phyloP scores from a whole-genome alignment of 2,888 invertebrate species.

The Latrodectus hesperus region DNA sequence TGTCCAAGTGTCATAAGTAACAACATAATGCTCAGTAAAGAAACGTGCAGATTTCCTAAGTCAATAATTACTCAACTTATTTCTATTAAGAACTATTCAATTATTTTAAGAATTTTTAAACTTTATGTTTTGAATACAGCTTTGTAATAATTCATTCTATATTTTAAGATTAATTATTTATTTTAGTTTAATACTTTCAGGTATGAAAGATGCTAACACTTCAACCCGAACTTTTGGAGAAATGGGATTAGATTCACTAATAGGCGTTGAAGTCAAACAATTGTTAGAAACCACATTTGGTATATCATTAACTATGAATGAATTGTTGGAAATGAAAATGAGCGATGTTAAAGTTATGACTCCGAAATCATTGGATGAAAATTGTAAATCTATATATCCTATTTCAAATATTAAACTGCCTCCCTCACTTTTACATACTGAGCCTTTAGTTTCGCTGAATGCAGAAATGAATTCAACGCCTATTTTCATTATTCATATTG shows the following conservation, averaged over 20 bases:
- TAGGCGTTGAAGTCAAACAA: conserved; percentile 73
- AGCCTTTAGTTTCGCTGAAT: conserved; percentile 81
- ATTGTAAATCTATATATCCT: conserved; percentile 1
- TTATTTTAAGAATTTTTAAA: too few species aligned
- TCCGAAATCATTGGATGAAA: conserved; percentile 18
- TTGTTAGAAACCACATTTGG: conserved; percentile 84
- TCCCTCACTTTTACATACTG: conserved; percentile 84
- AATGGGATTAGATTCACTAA: conserved; percentile 78
- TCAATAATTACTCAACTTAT: too few species aligned
- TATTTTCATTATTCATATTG: conserved; percentile 80
- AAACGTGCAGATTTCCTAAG: too few species aligned
- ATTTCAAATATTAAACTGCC: conserved; percentile 80
- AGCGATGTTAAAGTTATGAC: conserved; percentile 79
- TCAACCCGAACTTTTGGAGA: conserved; percentile 75
- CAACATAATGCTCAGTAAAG: too few species aligned
- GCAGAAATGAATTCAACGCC: conserved; percentile 72
- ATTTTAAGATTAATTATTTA: not conserved
- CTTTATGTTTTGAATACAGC: not conserved
- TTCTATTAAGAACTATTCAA: too few species aligned
- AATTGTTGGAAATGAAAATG: conserved; percentile 90
- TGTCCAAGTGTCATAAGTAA: too few species aligned
- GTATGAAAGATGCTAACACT: conserved; percentile 24
- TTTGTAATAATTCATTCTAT: not conserved
- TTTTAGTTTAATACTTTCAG: not conserved
- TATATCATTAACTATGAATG: conserved; percentile 89